Base-by-base conservation (phyloP, 2,797 vertebrate genomes). In the Acanthurus lineatus region DNA sequence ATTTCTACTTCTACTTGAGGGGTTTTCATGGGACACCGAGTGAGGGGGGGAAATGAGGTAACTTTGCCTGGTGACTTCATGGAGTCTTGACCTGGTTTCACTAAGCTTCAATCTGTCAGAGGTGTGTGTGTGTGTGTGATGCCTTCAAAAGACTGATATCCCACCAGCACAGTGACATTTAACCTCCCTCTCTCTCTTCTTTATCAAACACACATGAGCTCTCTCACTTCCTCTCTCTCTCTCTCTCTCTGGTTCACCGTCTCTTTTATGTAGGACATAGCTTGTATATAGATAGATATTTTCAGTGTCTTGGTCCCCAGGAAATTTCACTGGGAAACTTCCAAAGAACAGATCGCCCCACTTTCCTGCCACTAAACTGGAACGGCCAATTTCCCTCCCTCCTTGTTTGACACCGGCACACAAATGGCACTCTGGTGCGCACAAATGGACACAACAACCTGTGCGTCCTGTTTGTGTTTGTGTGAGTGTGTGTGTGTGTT, bases 341-440 rank as follows among this genome's bases (percentile, higher is more conserved):
- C 94, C 94, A 95, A 94, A 95, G 95, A 95, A 96, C 95, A 95
- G 92, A 95, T 91, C 94, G 95, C 86, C 94, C 95, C 94, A 96
- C 93, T 96, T 96, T 96, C 89, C 79, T 86, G 85, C 88, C 90
- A 84, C 87, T 87, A 95, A 96, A 96, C 95, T 96, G 92, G 95
- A 95, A 89, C 95, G 93, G 90, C 87, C 93, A 87, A 94, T 94
- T 92, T 93, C 88, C 92, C 88, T 92, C 86, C 84, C 77, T 90
- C 86, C 84, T 81, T 85, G 84, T 92, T 86, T 90, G 91, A 92
- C 89, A 90, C 83, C 81, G 49, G 76, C 83, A 62, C 83, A 87
- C 87, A 89, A 82, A 69, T 58, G 77, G 62, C 83, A 61, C 81
- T 66, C 72, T 75, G 69, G 78, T 59, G 60, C 25, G 11, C 73